phyloP scores from a whole-genome alignment of 92 coral and sea anemone genomes.

The Desmophyllum pertusum region DNA sequence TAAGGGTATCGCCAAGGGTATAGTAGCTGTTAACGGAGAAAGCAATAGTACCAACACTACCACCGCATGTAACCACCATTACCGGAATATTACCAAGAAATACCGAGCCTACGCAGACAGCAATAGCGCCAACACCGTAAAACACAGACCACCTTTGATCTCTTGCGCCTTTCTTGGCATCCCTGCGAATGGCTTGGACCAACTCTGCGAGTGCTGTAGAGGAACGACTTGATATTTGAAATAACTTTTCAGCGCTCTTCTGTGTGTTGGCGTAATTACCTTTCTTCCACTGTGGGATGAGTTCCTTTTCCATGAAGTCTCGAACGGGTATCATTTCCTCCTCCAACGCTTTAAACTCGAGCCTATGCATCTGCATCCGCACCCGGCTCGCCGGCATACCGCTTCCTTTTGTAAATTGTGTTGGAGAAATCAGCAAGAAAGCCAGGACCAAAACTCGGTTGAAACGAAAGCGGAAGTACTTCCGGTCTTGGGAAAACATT shows the following conservation, averaged over 20 bases:
- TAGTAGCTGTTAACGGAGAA: background rate
- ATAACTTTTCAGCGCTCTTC: background rate
- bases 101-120: background rate
- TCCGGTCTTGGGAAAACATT: background rate
- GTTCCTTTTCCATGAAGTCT: background rate
- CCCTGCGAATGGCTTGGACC: background rate
- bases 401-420: no score
- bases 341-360: background rate
- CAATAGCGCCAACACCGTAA: background rate
- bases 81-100: background rate
- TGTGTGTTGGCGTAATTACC: background rate
- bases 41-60: no score
- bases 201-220: background rate
- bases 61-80: background rate
- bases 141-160: background rate
- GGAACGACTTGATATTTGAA: background rate
- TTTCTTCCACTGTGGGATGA: background rate
- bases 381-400: no score
- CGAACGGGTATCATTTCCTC: background rate
- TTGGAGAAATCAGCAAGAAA: no score
- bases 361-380: background rate
- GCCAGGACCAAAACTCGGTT: no score
- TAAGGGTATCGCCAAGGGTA: background rate
- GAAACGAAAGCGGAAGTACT: background rate
- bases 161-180: background rate